These are phyloP conservation scores for Tenthredo notha DNA, from an alignment of 2,888 invertebrate genomes.

Conservation along the genomic window DNA sequence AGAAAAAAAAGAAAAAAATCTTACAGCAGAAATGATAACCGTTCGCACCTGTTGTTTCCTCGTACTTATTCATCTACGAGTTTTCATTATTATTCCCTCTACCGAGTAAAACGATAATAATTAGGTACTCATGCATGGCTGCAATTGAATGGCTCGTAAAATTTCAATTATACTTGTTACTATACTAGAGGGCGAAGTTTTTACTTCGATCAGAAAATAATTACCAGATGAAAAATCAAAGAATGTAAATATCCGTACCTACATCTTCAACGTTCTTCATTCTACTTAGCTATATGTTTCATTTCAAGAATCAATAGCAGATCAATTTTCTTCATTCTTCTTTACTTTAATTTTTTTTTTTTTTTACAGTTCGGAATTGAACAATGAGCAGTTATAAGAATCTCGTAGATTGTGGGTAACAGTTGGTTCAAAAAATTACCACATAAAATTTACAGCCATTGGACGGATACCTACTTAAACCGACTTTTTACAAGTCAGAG, in stretches of 20 bases:
- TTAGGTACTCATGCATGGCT: background rate
- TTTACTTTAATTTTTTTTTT: too few relatives aligned
- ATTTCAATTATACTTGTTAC: constrained; percentile 1
- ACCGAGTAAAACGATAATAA: background rate
- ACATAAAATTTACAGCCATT: background rate
- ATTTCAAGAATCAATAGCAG: background rate
- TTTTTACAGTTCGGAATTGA: background rate
- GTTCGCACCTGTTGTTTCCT: background rate
- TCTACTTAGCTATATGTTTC: background rate
- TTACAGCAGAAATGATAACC: background rate
- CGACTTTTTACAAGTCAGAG: background rate
- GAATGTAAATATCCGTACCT: background rate
- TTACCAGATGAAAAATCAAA: background rate
- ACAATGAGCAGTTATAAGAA: background rate
- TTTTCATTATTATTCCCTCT: background rate
- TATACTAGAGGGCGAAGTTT: background rate
- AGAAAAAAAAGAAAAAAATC: background rate
- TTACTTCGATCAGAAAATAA: constrained; percentile 6
- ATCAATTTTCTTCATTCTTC: background rate
- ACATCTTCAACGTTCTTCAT: background rate
- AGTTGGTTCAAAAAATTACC: background rate
- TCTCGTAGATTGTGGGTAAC: background rate
- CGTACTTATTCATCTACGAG: background rate
- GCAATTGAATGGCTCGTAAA: background rate
- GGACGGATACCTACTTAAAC: background rate